These are phyloP conservation scores for Globodera rostochiensis DNA, from an alignment of 1,140 invertebrate species.

Conservation along the genomic window DNA sequence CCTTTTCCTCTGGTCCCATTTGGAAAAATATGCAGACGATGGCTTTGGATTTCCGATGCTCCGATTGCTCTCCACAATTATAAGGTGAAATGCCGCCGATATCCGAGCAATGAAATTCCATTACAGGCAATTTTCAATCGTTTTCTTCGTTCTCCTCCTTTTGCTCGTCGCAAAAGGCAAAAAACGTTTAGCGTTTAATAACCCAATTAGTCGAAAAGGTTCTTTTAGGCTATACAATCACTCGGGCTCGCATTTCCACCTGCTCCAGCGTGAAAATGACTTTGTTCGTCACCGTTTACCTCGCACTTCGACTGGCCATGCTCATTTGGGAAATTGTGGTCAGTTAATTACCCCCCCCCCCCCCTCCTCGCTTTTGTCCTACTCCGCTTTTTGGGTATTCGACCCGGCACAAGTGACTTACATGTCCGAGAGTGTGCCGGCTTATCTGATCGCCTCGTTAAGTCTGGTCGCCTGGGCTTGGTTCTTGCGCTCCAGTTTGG, in stretches of 20 bases:
- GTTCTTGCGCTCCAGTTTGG: constrained; percentile 75
- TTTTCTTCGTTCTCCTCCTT: constrained; percentile 77
- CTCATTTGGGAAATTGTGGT: constrained; percentile 39
- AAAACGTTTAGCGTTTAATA: not conserved
- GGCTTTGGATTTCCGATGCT: constrained; percentile 71
- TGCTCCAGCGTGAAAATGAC: constrained; percentile 76
- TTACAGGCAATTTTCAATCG: constrained; percentile 74
- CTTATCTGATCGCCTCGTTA: constrained; percentile 79
- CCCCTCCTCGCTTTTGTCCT: no score
- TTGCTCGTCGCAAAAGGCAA: constrained; percentile 79
- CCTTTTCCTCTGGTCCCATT: constrained; percentile 73
- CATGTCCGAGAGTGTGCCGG: constrained; percentile 83
- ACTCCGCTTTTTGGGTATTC: constrained; percentile 71
- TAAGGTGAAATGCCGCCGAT: constrained; percentile 12
- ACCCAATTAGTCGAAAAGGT: not conserved
- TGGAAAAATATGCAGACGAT: constrained; percentile 75
- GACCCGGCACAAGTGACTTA: constrained; percentile 86
- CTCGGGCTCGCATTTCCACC: constrained; percentile 76
- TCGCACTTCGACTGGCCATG: constrained; percentile 74
- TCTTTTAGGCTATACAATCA: constrained; percentile 77
- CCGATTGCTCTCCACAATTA: constrained; percentile 70
- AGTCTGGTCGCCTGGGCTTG: constrained; percentile 80
- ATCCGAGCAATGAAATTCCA: constrained; percentile 71
- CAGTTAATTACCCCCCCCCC: not conserved
- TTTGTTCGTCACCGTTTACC: constrained; percentile 74